phyloP scores from a whole-genome alignment of 2,888 invertebrate genomes.

The Melieria crassipennis region DNA sequence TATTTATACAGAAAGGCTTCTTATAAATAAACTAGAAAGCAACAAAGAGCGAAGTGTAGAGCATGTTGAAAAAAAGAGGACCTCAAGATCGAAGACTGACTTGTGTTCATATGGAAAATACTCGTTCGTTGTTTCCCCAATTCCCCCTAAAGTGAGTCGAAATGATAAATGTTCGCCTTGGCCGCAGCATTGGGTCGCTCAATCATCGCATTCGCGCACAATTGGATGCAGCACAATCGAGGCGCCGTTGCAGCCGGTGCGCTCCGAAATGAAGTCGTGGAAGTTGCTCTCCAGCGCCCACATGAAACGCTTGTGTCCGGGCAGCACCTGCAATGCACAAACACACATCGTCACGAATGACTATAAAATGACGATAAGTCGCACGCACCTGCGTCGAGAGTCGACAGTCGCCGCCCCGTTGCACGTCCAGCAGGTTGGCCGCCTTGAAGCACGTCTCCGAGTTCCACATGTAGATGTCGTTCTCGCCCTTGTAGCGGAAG shows the following conservation, averaged over 20 bases:
- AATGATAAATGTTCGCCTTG: no score
- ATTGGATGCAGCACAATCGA: constrained; percentile 72
- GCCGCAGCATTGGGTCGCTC: constrained; percentile 5
- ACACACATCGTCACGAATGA: neutral
- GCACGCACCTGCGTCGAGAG: constrained; percentile 69
- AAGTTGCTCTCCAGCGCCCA: constrained; percentile 76
- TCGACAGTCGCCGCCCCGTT: constrained; percentile 70
- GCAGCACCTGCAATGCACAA: constrained; percentile 59
- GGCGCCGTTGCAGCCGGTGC: constrained; percentile 72
- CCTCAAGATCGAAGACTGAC: no score
- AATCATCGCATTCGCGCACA: constrained; percentile 66
- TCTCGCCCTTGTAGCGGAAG: constrained; percentile 72
- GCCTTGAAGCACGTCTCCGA: constrained; percentile 69
- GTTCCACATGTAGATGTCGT: constrained; percentile 74
- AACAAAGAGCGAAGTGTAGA: neutral
- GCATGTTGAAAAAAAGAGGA: no score
- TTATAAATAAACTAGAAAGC: neutral
- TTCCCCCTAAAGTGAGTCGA: neutral
- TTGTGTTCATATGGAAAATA: no score
- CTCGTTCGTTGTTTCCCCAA: neutral
- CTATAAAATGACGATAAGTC: neutral
- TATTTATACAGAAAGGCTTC: neutral
- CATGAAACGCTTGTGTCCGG: constrained; percentile 71
- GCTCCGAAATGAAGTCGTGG: constrained; percentile 72
- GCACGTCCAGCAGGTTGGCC: constrained; percentile 70